Percentiles rank a stretch among this genome's conserved stretches.
Conservation (phyloP, 1,140 invertebrate genomes). For the Monomorium pharaonis region DNA sequence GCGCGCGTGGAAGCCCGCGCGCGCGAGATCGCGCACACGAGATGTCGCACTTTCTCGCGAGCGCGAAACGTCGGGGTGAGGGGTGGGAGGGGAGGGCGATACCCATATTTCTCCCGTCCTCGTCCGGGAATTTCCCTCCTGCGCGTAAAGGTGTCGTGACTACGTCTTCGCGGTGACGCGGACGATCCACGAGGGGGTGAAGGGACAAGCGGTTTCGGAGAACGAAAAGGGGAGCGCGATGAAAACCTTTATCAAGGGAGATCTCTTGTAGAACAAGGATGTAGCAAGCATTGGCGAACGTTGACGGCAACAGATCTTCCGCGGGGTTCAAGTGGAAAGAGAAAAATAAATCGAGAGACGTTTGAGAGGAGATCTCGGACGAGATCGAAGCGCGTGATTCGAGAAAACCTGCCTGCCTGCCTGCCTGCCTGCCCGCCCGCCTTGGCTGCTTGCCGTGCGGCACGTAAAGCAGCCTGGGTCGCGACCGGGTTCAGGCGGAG, state of each 20-base stretch:
- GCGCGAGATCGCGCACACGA: not conserved
- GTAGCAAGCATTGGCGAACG: no score
- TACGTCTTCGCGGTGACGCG: not conserved
- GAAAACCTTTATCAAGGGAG: not conserved
- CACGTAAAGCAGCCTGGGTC: not conserved
- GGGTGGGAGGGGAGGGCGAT: no score
- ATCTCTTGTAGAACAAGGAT: not conserved
- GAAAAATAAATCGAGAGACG: not conserved
- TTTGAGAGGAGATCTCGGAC: no score
- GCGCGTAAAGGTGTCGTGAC: not conserved
- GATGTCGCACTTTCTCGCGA: not conserved
- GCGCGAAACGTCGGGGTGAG: no score
- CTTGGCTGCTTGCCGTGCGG: no score
- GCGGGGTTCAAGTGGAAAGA: not conserved
- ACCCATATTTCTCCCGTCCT: not conserved
- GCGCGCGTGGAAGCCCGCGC: not conserved
- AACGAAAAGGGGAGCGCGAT: not conserved
- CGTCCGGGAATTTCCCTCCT: not conserved
- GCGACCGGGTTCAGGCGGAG: not conserved
- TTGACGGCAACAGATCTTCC: not conserved
- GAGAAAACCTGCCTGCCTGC: conserved; percentile 6
- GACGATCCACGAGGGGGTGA: not conserved
- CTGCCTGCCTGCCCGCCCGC: no score
- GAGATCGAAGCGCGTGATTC: conserved; percentile 10
- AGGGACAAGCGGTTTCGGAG: not conserved